Evolutionary conservation across 2,797 vertebrate genomes (phyloP).

Genomic region (Eremophila alpestris): DNA sequence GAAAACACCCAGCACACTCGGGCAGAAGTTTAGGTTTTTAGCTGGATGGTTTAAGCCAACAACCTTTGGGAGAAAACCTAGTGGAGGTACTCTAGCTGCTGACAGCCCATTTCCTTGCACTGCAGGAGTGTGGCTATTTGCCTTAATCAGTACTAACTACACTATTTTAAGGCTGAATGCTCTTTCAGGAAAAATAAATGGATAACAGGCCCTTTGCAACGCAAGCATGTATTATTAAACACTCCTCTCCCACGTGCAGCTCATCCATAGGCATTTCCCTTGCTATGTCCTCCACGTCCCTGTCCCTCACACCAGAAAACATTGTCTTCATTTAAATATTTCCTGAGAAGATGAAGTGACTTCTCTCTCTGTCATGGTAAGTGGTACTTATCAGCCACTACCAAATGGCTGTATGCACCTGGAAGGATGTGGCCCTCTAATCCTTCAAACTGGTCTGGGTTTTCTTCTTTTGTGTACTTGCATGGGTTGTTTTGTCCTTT

Average conservation of each 20-base stretch:
- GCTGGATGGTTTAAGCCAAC: background rate
- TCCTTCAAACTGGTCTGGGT: background rate
- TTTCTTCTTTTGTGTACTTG: background rate
- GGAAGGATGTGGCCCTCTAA: background rate
- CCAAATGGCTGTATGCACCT: background rate
- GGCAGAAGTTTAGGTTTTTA: background rate
- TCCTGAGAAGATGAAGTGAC: background rate
- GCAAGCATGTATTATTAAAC: background rate
- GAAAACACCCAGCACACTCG: rapidly evolving
- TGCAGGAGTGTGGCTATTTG: background rate
- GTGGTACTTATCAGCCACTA: background rate
- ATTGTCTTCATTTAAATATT: background rate
- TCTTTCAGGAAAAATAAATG: background rate
- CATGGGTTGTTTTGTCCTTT: background rate
- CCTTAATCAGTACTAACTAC: background rate
- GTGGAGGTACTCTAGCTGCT: background rate
- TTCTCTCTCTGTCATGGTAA: background rate
- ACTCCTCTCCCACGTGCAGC: background rate
- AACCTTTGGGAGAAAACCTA: background rate
- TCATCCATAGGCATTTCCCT: background rate
- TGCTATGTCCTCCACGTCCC: background rate
- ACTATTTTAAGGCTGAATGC: background rate
- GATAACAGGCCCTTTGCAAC: background rate
- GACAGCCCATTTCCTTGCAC: background rate
- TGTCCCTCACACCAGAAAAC: background rate